Conservation (phyloP, 1,140 invertebrate genomes). For the Diabrotica undecimpunctata region DNA sequence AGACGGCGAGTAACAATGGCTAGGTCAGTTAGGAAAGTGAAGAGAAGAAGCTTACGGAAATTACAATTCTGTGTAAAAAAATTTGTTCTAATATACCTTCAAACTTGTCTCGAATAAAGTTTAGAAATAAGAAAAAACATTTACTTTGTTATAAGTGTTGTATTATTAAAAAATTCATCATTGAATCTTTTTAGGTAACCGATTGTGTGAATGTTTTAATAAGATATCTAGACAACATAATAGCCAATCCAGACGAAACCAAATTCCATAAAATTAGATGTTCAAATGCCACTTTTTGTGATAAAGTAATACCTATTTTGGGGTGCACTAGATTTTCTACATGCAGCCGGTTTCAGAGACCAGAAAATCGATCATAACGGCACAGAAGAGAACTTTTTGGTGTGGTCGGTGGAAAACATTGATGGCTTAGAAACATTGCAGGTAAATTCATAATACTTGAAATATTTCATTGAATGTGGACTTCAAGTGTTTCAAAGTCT, state of each 20-base stretch:
- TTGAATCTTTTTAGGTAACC: conserved; percentile 56
- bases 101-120: no score
- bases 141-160: background rate
- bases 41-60: no score
- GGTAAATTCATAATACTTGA: conserved; percentile 40
- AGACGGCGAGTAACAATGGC: no score
- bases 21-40: no score
- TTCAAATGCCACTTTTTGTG: conserved; percentile 71
- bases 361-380: conserved; percentile 55
- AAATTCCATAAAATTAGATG: conserved; percentile 89
- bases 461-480: no score
- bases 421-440: conserved; percentile 55
- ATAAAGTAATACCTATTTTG: conserved; percentile 75
- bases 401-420: conserved; percentile 57
- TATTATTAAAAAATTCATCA: background rate
- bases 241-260: conserved; percentile 78
- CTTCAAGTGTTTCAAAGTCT: background rate
- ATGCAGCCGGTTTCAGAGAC: conserved; percentile 77
- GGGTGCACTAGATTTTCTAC: conserved; percentile 78
- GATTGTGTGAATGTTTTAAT: conserved; percentile 80
- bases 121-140: no score
- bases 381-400: conserved; percentile 59
- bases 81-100: no score
- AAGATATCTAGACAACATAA: conserved; percentile 89
- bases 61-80: no score